phyloP scores from a whole-genome alignment of 2,113 vertebrate genomes.

The Dasyornis broadbenti region DNA sequence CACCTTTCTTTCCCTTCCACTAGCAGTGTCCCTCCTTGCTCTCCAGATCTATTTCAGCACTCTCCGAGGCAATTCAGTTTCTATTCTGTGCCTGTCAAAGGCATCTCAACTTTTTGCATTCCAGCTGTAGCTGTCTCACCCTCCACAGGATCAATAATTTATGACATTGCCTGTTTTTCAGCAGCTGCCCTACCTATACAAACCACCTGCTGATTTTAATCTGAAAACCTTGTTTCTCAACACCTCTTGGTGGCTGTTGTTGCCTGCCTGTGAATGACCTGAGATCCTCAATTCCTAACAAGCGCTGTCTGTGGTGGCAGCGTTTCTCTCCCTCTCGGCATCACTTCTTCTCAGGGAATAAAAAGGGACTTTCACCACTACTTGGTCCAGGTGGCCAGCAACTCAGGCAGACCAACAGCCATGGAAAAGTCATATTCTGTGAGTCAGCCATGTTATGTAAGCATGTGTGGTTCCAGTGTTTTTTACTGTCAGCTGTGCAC shows the following conservation, averaged over 20 bases:
- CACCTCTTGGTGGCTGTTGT: not conserved
- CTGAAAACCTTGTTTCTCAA: not conserved
- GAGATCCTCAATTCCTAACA: not conserved
- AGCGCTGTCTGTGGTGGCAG: not conserved
- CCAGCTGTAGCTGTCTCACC: not conserved
- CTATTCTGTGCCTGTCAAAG: not conserved
- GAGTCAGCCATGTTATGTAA: rapidly evolving
- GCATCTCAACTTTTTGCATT: not conserved
- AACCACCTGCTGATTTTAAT: not conserved
- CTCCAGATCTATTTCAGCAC: not conserved
- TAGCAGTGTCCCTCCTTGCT: not conserved
- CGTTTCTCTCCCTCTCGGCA: not conserved
- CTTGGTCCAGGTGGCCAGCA: not conserved
- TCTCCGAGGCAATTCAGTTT: not conserved
- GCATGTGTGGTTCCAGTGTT: not conserved
- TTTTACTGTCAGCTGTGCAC: not conserved
- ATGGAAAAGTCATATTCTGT: rapidly evolving
- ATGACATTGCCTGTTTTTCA: not conserved
- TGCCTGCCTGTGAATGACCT: not conserved
- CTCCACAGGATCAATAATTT: not conserved
- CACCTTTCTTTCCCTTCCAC: not conserved
- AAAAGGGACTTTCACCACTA: not conserved
- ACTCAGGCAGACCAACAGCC: not conserved
- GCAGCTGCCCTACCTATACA: not conserved
- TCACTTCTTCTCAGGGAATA: not conserved